phyloP scores from a whole-genome alignment of 2,888 invertebrate species.

The Archips xylosteana region DNA sequence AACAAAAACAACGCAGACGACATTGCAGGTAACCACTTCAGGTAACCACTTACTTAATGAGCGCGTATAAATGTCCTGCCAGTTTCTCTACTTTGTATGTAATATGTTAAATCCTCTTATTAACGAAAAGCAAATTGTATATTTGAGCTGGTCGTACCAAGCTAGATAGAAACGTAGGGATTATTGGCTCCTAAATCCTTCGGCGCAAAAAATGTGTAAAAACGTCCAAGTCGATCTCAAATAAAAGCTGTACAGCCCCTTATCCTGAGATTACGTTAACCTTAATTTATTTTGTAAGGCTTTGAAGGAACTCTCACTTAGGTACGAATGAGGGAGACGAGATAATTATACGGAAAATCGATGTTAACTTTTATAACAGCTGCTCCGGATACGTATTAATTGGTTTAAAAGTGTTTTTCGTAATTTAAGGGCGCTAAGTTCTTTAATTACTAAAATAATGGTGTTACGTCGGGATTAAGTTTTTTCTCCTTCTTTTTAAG shows the following conservation, averaged over 20 bases:
- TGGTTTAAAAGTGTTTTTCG: constrained; percentile 8
- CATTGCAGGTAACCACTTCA: too few relatives aligned
- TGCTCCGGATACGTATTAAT: constrained; percentile 10
- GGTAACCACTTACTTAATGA: too few relatives aligned
- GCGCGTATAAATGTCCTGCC: neutral
- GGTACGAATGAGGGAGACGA: constrained; percentile 24
- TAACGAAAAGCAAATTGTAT: neutral
- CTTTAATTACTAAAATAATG: constrained; percentile 2
- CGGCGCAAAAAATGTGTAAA: constrained; percentile 15
- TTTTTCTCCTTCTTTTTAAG: too few relatives aligned
- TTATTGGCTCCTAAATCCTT: constrained; percentile 7
- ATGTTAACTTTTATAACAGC: constrained; percentile 17
- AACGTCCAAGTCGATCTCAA: constrained; percentile 28
- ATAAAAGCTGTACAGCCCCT: constrained; percentile 19
- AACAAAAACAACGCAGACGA: too few relatives aligned
- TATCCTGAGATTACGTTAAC: constrained; percentile 28
- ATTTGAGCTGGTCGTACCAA: constrained; percentile 1
- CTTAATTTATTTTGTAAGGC: constrained; percentile 40
- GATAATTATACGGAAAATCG: constrained; percentile 35
- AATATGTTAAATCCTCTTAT: neutral
- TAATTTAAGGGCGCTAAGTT: neutral
- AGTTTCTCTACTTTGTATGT: neutral
- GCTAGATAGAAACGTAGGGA: neutral
- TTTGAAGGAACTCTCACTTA: constrained; percentile 17
- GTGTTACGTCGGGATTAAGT: neutral